Percentiles rank a stretch among this genome's conserved stretches.
phyloP scores from a whole-genome alignment of 2,113 vertebrate species.

The Merops nubicus region DNA sequence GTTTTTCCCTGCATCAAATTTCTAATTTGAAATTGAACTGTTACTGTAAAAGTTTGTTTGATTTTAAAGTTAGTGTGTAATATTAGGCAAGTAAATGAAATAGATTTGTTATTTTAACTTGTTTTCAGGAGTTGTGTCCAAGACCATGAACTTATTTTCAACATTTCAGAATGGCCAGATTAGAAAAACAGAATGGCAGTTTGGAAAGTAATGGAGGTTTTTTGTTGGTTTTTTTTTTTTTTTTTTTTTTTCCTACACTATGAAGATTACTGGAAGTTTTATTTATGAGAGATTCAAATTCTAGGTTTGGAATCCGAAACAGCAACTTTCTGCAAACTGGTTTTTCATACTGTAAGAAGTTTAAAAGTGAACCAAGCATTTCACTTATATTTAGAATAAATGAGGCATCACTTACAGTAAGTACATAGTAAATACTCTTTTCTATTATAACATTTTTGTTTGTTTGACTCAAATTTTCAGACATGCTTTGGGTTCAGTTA shows the following conservation, averaged over 20 bases:
- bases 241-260: neutral
- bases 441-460: neutral
- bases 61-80: neutral
- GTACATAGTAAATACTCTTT: neutral
- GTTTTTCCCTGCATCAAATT: neutral
- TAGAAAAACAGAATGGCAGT: neutral
- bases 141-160: neutral
- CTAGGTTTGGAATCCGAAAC: neutral
- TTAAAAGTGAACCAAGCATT: neutral
- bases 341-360: neutral
- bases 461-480: neutral
- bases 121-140: neutral
- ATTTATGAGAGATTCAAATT: neutral
- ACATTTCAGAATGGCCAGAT: neutral
- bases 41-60: neutral
- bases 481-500: neutral
- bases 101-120: neutral
- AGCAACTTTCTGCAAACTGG: neutral
- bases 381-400: conserved; percentile 18
- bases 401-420: conserved; percentile 4
- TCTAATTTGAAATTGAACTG: neutral
- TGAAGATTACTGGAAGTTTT: neutral
- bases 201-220: neutral
- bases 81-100: neutral
- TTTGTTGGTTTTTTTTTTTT: too few species aligned